Evolutionary conservation across 2,888 invertebrate species (phyloP).

Genomic region (Biston stratarius): DNA sequence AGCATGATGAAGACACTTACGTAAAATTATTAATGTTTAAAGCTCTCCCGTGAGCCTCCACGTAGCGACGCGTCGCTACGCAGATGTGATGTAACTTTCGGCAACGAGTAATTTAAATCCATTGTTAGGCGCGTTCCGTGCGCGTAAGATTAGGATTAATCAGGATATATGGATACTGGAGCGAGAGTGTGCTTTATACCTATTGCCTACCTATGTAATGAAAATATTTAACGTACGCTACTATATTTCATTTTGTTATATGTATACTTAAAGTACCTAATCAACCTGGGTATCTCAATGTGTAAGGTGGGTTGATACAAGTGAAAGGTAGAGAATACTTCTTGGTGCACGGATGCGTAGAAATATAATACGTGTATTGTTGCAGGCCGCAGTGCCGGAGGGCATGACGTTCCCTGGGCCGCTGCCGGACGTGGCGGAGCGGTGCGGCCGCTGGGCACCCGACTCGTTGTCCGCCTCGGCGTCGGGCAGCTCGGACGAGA

Average conservation of each 20-base stretch:
- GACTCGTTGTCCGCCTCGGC: conserved; percentile 81
- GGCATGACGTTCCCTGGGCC: conserved; percentile 84
- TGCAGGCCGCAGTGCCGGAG: conserved; percentile 82
- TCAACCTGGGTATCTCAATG: not conserved
- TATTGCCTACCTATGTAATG: conserved; percentile 29
- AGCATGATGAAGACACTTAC: conserved; percentile 30
- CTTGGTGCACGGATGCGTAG: not conserved
- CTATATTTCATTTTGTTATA: conserved; percentile 6
- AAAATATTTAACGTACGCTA: conserved; percentile 14
- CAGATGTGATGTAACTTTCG: conserved; percentile 38
- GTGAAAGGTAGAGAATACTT: not conserved
- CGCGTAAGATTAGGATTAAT: conserved; percentile 62
- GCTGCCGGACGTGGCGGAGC: conserved; percentile 83
- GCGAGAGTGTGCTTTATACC: conserved; percentile 32
- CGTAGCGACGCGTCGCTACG: conserved; percentile 17
- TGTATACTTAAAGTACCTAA: not conserved
- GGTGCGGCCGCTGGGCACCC: conserved; percentile 83
- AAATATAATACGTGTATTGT: conserved; percentile 47
- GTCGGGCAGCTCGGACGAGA: conserved; percentile 83
- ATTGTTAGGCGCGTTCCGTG: conserved; percentile 57
- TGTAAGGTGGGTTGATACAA: not conserved
- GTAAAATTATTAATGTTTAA: conserved; percentile 35
- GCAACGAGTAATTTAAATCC: conserved; percentile 53
- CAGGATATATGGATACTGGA: conserved; percentile 53
- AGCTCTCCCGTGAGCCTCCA: conserved; percentile 29